These are phyloP conservation scores for Semnopithecus entellus DNA, from an alignment of 2,113 vertebrate genomes.

Conservation along the genomic window DNA sequence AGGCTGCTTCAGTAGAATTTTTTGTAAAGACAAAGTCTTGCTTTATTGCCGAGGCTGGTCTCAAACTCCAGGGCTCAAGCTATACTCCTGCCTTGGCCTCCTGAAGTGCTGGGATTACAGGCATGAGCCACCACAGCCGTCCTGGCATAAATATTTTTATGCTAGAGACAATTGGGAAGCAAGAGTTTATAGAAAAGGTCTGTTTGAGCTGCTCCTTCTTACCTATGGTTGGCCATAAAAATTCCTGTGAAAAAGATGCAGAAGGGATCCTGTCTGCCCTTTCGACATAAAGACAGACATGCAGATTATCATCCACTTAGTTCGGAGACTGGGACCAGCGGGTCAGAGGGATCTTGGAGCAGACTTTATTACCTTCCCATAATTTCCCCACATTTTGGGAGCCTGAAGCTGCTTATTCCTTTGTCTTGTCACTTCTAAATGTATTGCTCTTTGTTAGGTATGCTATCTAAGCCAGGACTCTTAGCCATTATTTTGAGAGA, in stretches of 20 bases:
- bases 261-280: not conserved
- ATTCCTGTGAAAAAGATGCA: not conserved
- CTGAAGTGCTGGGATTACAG: too few species aligned
- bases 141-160: not conserved
- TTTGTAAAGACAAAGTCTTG: too few species aligned
- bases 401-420: not conserved
- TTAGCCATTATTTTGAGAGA: not conserved
- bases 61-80: too few species aligned
- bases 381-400: not conserved
- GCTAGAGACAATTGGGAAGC: not conserved
- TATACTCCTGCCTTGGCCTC: too few species aligned
- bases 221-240: not conserved
- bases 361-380: not conserved
- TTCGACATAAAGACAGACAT: not conserved
- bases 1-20: too few species aligned
- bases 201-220: not conserved
- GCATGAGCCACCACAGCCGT: too few species aligned
- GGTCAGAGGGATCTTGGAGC: not conserved
- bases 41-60: too few species aligned
- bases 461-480: not conserved
- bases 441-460: not conserved
- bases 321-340: not conserved
- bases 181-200: not conserved
- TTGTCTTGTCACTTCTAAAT: not conserved
- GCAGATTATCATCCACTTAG: not conserved